Conservation (phyloP, 2,797 vertebrate species). For the Sebastes nivosus region DNA sequence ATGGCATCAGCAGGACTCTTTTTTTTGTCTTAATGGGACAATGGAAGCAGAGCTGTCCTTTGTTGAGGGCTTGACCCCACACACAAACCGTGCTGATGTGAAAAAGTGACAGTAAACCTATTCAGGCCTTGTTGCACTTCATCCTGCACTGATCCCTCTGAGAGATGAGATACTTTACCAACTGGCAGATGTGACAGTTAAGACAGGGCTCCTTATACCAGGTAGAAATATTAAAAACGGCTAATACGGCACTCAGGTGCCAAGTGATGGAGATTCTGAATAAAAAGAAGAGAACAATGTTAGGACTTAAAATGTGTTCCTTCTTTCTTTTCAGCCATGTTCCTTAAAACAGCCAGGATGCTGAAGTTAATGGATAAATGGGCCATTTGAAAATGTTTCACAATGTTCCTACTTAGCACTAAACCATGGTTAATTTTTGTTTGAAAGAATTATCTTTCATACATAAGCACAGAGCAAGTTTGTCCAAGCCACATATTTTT, state of each 20-base stretch:
- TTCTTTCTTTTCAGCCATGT: background rate
- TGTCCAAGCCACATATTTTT: background rate
- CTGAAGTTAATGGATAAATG: background rate
- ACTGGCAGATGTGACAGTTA: conserved; percentile 53
- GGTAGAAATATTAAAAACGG: background rate
- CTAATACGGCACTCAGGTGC: background rate
- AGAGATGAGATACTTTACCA: conserved; percentile 43
- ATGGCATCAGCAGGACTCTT: conserved; percentile 69
- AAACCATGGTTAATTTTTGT: background rate
- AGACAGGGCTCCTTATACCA: background rate
- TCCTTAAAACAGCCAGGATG: background rate
- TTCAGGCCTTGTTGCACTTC: conserved; percentile 61
- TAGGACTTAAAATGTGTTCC: background rate
- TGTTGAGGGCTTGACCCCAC: conserved; percentile 72
- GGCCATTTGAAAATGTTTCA: background rate
- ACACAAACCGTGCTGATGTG: conserved; percentile 66
- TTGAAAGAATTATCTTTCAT: background rate
- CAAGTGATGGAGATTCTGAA: background rate
- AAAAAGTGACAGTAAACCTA: conserved; percentile 77
- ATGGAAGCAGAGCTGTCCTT: conserved; percentile 68
- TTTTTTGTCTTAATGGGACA: conserved; percentile 77
- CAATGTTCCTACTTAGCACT: background rate
- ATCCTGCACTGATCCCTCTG: conserved; percentile 55
- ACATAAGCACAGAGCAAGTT: background rate
- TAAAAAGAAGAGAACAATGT: background rate